A percentile compares a stretch with the other conserved stretches of the same genome.
Evolutionary conservation across 2,113 vertebrate genomes (phyloP).

Genomic region (Chascanopsetta lugubris): DNA sequence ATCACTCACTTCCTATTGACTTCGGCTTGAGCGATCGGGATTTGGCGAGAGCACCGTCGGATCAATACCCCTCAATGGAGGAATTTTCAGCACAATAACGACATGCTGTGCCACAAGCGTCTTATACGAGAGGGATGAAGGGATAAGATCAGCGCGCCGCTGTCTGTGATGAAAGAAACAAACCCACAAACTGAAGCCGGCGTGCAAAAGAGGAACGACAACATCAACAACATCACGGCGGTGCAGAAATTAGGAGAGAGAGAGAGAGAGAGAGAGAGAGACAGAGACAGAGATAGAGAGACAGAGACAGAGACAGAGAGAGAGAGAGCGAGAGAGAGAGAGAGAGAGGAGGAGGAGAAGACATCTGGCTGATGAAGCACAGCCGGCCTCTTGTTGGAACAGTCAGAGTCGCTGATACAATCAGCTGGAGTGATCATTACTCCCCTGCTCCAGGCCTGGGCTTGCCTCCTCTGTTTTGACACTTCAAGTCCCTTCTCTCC

Average conservation of each 20-base stretch:
- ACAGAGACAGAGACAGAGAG: not conserved
- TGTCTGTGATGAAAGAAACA: not conserved
- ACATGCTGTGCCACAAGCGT: too few relatives aligned
- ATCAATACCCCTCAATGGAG: too few relatives aligned
- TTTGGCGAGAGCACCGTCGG: too few relatives aligned
- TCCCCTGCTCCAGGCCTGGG: constrained; percentile 67
- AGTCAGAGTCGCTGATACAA: constrained; percentile 63
- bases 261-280: not conserved
- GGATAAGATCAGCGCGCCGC: too few relatives aligned
- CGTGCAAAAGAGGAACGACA: not conserved
- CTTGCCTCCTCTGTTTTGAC: constrained; percentile 73
- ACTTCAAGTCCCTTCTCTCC: constrained; percentile 61
- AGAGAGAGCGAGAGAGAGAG: not conserved
- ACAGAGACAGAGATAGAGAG: too few relatives aligned
- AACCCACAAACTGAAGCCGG: not conserved
- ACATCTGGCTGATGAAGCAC: constrained; percentile 22
- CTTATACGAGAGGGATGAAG: too few relatives aligned
- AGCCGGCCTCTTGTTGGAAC: constrained; percentile 29
- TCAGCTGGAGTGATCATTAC: constrained; percentile 75
- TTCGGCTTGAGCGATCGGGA: too few relatives aligned
- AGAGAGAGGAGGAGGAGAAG: not conserved
- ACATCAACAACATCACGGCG: too few relatives aligned
- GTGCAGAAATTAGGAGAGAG: too few relatives aligned
- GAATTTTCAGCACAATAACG: too few relatives aligned
- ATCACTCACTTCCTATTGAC: too few relatives aligned